A percentile compares a stretch with the other conserved stretches of the same genome.
phyloP scores from a whole-genome alignment of 2,113 vertebrate genomes.

The Cisticola juncidis region DNA sequence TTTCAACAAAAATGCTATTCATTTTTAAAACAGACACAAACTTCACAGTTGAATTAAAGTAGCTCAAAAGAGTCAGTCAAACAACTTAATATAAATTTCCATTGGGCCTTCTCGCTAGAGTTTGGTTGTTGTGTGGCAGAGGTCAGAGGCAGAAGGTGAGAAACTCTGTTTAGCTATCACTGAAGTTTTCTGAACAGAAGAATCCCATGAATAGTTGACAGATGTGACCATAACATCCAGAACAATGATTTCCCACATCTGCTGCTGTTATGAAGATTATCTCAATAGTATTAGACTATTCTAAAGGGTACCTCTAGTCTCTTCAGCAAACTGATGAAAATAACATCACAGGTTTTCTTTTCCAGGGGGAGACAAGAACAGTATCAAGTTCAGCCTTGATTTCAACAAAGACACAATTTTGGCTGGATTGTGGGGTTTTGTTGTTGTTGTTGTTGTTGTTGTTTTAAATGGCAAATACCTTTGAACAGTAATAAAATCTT shows the following conservation, averaged over 20 bases:
- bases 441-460: too few species aligned
- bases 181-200: background rate
- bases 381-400: background rate
- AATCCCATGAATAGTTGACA: background rate
- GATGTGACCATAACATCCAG: background rate
- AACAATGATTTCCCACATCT: background rate
- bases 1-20: background rate
- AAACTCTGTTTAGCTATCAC: background rate
- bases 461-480: background rate
- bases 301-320: background rate
- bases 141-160: background rate
- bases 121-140: background rate
- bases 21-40: background rate
- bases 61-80: background rate
- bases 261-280: background rate
- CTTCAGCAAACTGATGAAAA: background rate
- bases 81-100: background rate
- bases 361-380: background rate
- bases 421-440: background rate
- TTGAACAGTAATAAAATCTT: background rate
- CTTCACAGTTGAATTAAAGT: fast-evolving
- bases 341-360: background rate
- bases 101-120: background rate
- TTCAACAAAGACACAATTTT: background rate
- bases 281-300: background rate